phyloP scores from a whole-genome alignment of 2,797 vertebrate species.

The Fistularia commersonii region DNA sequence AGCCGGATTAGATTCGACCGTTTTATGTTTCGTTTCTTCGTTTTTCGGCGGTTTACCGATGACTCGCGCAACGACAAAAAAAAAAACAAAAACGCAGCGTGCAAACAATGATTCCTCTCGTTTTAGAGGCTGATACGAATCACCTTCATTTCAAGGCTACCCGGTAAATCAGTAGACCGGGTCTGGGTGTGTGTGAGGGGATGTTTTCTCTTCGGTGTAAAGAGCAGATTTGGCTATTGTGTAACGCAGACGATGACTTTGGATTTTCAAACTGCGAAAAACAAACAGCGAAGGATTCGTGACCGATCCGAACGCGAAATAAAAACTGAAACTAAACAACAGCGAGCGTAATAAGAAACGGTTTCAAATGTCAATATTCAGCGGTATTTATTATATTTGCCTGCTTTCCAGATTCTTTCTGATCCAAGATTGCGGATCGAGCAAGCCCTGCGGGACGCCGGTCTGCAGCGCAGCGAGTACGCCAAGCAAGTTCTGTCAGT shows the following conservation, averaged over 20 bases:
- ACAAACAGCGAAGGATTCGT: constrained; percentile 18
- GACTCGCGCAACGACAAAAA: background rate
- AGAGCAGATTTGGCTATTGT: constrained; percentile 14
- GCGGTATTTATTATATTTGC: constrained; percentile 9
- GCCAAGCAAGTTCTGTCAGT: constrained; percentile 82
- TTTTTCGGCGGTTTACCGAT: constrained; percentile 17
- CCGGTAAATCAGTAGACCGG: constrained; percentile 24
- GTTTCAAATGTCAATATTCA: constrained; percentile 19
- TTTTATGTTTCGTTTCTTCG: constrained; percentile 28
- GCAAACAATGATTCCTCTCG: constrained; percentile 45
- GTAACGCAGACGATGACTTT: constrained; percentile 25
- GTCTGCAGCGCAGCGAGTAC: constrained; percentile 83
- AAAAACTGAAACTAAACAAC: constrained; percentile 2
- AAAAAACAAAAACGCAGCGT: constrained; percentile 12
- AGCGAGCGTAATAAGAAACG: background rate
- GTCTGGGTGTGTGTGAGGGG: background rate
- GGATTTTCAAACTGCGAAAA: constrained; percentile 17
- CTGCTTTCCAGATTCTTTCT: constrained; percentile 82
- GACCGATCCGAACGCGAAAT: constrained; percentile 9
- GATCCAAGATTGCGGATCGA: constrained; percentile 88
- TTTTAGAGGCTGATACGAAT: constrained; percentile 21
- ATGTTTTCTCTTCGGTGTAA: constrained; percentile 12
- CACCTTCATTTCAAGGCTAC: constrained; percentile 40
- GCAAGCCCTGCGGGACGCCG: constrained; percentile 86
- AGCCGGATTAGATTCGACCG: background rate